Evolutionary conservation across 2,113 vertebrate species (phyloP).

Genomic region (Octodon degus): DNA sequence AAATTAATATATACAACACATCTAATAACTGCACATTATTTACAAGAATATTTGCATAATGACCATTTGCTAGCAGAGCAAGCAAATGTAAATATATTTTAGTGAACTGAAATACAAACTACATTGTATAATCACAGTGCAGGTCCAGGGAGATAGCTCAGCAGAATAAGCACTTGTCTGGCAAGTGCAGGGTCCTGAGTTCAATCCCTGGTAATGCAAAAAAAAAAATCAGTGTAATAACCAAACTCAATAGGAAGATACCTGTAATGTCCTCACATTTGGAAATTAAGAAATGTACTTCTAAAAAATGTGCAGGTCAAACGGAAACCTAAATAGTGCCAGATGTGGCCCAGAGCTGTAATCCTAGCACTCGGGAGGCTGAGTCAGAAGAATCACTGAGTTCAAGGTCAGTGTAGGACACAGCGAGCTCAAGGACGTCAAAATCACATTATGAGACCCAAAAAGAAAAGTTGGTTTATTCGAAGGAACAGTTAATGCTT

Average conservation of each 20-base stretch:
- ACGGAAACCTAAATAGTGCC: background rate
- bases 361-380: too few species aligned
- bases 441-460: too few species aligned
- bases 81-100: constrained; percentile 20
- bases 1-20: background rate
- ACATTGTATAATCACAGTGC: background rate
- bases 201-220: too few species aligned
- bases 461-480: too few species aligned
- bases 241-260: background rate
- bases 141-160: background rate
- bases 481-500: too few species aligned
- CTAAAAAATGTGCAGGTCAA: background rate
- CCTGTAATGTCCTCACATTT: background rate
- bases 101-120: background rate
- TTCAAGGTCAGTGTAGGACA: too few species aligned
- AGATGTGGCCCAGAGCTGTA: too few species aligned
- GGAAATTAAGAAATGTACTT: constrained; percentile 1
- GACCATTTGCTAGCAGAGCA: background rate
- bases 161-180: too few species aligned
- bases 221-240: too few species aligned
- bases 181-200: too few species aligned
- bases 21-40: constrained; percentile 12
- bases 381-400: too few species aligned
- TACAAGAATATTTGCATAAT: constrained; percentile 19
- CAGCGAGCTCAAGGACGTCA: too few species aligned